Conservation (phyloP, 2,113 vertebrate species). For the Forbesichthys papilliferus region DNA sequence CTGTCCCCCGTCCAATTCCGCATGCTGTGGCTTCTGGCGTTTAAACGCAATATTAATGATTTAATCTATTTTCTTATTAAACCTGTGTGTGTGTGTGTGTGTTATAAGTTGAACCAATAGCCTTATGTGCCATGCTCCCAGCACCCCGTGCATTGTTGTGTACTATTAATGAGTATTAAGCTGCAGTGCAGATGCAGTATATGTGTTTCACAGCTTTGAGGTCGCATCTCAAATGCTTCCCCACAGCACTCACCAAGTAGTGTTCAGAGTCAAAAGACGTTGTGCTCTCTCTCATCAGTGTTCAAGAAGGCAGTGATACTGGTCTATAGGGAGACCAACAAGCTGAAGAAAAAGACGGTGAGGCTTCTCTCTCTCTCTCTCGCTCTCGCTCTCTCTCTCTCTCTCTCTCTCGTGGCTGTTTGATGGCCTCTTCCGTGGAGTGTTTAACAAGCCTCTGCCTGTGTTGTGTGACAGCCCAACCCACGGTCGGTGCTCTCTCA, state of each 20-base stretch:
- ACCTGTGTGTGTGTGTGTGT: not conserved
- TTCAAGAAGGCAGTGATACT: conserved; percentile 97
- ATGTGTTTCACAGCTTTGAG: conserved; percentile 41
- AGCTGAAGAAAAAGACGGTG: conserved; percentile 95
- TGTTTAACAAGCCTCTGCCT: not conserved
- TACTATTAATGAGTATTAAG: conserved; percentile 36
- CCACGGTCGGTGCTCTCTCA: conserved; percentile 81
- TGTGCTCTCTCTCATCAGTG: conserved; percentile 77
- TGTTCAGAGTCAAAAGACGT: conserved; percentile 42
- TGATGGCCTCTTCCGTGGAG: conserved; percentile 3
- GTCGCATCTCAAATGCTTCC: conserved; percentile 52
- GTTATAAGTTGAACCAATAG: conserved; percentile 7
- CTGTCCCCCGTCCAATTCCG: not conserved
- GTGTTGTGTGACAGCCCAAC: conserved; percentile 65
- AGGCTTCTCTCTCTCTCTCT: conserved; percentile 48
- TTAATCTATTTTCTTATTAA: not conserved
- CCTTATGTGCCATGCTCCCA: not conserved
- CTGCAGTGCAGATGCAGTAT: conserved; percentile 26
- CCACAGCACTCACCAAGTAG: conserved; percentile 44
- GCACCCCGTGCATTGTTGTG: not conserved
- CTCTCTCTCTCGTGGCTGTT: conserved; percentile 9
- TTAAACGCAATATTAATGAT: not conserved
- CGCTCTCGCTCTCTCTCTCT: not conserved
- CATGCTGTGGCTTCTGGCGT: no score
- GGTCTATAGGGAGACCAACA: conserved; percentile 93